Percentiles rank a stretch among this genome's conserved stretches.
Conservation (phyloP, 2,888 invertebrate species). For the Hirtodrosophila trivittata region DNA sequence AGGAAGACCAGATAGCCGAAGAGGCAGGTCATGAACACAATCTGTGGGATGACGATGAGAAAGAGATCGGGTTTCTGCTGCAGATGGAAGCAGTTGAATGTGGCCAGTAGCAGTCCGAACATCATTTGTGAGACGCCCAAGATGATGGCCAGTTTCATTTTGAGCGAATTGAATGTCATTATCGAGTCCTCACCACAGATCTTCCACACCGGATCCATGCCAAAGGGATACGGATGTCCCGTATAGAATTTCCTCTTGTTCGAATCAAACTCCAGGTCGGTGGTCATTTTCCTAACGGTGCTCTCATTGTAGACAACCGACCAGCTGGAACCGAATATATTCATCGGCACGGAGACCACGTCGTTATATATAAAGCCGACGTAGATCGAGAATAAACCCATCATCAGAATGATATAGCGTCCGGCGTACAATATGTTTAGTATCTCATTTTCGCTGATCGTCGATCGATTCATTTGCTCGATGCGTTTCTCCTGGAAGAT, state of each 20-base stretch:
- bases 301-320: constrained; percentile 85
- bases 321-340: constrained; percentile 96
- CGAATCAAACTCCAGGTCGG: constrained; percentile 87
- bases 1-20: constrained; percentile 95
- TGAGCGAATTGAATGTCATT: constrained; percentile 95
- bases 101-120: constrained; percentile 93
- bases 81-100: constrained; percentile 89
- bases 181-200: constrained; percentile 92
- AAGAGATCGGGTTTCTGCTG: constrained; percentile 87
- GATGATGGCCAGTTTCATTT: constrained; percentile 97
- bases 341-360: constrained; percentile 95
- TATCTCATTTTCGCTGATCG: constrained; percentile 90
- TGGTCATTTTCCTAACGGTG: constrained; percentile 83
- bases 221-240: constrained; percentile 88
- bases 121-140: constrained; percentile 97
- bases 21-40: constrained; percentile 91
- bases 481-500: constrained; percentile 91
- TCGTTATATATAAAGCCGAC: constrained; percentile 99
- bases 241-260: constrained; percentile 78
- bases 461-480: constrained; percentile 83
- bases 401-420: constrained; percentile 97
- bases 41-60: constrained; percentile 94
- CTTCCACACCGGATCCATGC: constrained; percentile 91
- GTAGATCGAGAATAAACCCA: constrained; percentile 99
- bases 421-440: constrained; percentile 98